These are phyloP conservation scores for Netelia virgata DNA, from an alignment of 2,888 invertebrate species.

Conservation along the genomic window DNA sequence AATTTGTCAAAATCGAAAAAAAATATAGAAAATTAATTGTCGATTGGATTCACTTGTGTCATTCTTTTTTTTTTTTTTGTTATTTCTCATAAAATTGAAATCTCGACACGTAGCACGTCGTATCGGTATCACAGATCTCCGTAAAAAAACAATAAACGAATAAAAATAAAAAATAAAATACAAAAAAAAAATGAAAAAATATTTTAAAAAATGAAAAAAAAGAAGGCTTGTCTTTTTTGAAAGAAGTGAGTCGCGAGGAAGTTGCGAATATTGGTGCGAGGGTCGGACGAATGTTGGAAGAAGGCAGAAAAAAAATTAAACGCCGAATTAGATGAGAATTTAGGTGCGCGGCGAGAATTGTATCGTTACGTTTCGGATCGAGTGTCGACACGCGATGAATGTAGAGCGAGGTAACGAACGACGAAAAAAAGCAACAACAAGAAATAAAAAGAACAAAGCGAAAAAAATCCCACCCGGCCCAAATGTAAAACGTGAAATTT, in stretches of 20 bases:
- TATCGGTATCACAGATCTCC: neutral
- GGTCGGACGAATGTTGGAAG: neutral
- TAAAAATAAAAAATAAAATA: conserved; percentile 21
- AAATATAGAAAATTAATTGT: neutral
- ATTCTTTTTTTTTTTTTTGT: neutral
- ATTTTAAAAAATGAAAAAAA: neutral
- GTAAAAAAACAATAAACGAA: conserved; percentile 12
- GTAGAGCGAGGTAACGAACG: no score
- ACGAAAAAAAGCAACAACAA: neutral
- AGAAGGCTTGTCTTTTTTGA: conserved; percentile 35
- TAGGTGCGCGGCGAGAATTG: neutral
- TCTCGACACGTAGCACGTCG: neutral
- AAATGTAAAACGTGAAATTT: neutral
- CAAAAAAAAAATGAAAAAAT: conserved; percentile 2
- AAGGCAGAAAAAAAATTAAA: neutral
- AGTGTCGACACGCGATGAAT: conserved; percentile 1
- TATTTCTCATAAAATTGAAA: neutral
- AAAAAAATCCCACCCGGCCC: neutral
- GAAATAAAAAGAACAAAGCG: neutral
- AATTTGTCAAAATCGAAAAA: neutral
- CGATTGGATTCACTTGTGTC: neutral
- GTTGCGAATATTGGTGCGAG: conserved; percentile 14
- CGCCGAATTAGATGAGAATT: conserved; percentile 15
- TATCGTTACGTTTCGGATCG: conserved; percentile 6
- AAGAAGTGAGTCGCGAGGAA: conserved; percentile 6